Evolutionary conservation across 1,140 invertebrate species (phyloP).

Genomic region (Papilio dardanus): DNA sequence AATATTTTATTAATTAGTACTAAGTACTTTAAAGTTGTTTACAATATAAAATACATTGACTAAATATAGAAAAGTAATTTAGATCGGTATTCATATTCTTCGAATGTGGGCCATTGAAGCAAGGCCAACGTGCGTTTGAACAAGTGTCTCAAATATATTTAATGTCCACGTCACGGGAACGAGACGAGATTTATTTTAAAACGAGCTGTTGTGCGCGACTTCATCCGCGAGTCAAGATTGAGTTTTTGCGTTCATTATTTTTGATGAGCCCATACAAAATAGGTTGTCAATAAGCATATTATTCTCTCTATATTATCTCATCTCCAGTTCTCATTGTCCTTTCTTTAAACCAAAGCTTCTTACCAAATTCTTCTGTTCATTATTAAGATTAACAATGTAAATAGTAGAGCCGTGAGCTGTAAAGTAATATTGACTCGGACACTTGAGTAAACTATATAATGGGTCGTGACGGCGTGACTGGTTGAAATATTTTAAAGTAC

Average conservation of each 20-base stretch:
- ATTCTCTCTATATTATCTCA: no score
- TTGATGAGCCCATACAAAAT: no score
- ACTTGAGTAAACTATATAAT: slow-evolving; percentile 31
- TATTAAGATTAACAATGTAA: not conserved
- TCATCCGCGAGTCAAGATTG: no score
- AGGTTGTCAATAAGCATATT: no score
- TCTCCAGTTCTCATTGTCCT: no score
- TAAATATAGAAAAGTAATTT: not conserved
- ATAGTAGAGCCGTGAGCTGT: not conserved
- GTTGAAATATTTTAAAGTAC: slow-evolving; percentile 30
- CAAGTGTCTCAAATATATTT: slow-evolving; percentile 16
- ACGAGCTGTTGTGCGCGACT: no score
- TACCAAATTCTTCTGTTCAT: no score
- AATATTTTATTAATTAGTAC: no score
- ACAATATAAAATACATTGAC: not conserved
- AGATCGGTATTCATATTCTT: not conserved
- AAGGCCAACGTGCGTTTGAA: slow-evolving; percentile 20
- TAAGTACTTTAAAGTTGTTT: no score
- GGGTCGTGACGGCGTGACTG: slow-evolving; percentile 22
- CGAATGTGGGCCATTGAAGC: slow-evolving; percentile 27
- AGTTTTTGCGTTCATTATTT: no score
- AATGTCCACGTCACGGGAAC: slow-evolving; percentile 20
- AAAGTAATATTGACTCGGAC: not conserved
- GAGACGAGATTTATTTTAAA: slow-evolving; percentile 18
- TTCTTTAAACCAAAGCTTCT: not conserved